Conservation (phyloP, 1,140 invertebrate genomes). For the Ganaspis sp. region DNA sequence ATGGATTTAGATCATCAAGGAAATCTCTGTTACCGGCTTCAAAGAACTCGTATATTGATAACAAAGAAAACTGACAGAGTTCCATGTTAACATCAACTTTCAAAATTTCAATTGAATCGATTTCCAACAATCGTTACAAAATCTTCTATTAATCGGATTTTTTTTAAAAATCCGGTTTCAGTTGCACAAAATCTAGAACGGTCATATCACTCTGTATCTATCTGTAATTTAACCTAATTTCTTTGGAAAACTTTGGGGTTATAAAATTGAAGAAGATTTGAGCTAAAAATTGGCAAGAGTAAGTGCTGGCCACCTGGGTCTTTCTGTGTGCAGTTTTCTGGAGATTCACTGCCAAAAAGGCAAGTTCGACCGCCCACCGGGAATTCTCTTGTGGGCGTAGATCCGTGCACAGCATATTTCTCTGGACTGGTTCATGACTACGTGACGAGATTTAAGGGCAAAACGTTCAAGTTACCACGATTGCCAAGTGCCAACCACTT, state of each 20-base stretch:
- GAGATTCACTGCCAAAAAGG: slow-evolving; percentile 14
- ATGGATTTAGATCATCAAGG: not conserved
- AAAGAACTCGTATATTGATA: not conserved
- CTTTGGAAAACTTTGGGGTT: not conserved
- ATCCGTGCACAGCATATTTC: slow-evolving; percentile 43
- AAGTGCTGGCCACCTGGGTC: slow-evolving; percentile 5
- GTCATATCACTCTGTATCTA: too few relatives aligned
- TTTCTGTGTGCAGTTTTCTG: not conserved
- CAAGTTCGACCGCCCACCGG: not conserved
- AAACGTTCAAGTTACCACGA: slow-evolving; percentile 15
- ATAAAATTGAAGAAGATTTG: not conserved
- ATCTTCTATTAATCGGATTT: too few relatives aligned
- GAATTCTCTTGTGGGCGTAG: not conserved
- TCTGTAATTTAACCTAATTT: too few relatives aligned
- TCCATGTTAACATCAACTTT: not conserved
- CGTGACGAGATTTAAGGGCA: slow-evolving; percentile 45
- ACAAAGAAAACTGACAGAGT: not conserved
- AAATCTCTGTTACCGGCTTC: not conserved
- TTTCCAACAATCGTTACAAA: not conserved
- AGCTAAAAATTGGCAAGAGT: not conserved
- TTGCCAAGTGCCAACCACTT: slow-evolving; percentile 26
- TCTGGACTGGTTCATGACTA: slow-evolving; percentile 21
- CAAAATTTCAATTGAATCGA: not conserved
- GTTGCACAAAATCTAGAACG: too few relatives aligned
- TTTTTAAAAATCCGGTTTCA: too few relatives aligned